These are phyloP conservation scores for Morone saxatilis DNA, from an alignment of 2,113 vertebrate genomes.

Conservation along the genomic window DNA sequence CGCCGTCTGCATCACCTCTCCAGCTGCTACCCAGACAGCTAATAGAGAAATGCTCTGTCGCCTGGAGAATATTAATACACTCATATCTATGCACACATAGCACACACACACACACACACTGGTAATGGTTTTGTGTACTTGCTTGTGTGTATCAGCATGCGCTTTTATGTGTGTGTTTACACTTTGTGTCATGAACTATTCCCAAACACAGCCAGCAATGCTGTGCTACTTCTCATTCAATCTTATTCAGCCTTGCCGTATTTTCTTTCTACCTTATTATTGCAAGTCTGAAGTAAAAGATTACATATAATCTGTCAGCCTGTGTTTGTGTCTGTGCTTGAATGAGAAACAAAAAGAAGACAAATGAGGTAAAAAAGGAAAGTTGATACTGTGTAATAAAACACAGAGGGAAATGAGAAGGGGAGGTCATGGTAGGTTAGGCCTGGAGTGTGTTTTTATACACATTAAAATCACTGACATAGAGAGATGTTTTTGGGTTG, in stretches of 20 bases:
- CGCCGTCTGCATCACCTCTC: constrained; percentile 73
- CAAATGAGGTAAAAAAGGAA: constrained; percentile 41
- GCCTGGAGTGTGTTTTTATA: constrained; percentile 2
- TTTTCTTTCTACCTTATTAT: constrained; percentile 59
- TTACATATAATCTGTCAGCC: constrained; percentile 53
- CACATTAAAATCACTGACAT: constrained; percentile 30
- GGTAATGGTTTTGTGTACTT: constrained; percentile 64
- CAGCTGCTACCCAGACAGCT: constrained; percentile 78
- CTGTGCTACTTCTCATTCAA: constrained; percentile 42
- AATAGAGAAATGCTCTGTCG: constrained; percentile 72
- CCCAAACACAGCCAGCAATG: constrained; percentile 32
- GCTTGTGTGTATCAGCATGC: constrained; percentile 49
- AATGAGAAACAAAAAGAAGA: constrained; percentile 47
- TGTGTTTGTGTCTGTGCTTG: constrained; percentile 52
- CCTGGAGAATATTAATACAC: constrained; percentile 80
- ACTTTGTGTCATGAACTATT: constrained; percentile 56
- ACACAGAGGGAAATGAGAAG: constrained; percentile 24
- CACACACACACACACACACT: constrained; percentile 45
- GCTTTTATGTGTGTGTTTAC: constrained; percentile 42
- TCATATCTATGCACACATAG: constrained; percentile 66
- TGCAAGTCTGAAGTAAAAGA: constrained; percentile 57
- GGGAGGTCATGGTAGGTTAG: neutral
- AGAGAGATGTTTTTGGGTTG: constrained; percentile 27
- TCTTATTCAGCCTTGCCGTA: constrained; percentile 38
- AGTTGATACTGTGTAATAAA: constrained; percentile 43